Evolutionary conservation across 2,113 vertebrate species (phyloP), one percentile per base, ranked within the genome.

Genomic region (Mastomys coucha): DNA sequence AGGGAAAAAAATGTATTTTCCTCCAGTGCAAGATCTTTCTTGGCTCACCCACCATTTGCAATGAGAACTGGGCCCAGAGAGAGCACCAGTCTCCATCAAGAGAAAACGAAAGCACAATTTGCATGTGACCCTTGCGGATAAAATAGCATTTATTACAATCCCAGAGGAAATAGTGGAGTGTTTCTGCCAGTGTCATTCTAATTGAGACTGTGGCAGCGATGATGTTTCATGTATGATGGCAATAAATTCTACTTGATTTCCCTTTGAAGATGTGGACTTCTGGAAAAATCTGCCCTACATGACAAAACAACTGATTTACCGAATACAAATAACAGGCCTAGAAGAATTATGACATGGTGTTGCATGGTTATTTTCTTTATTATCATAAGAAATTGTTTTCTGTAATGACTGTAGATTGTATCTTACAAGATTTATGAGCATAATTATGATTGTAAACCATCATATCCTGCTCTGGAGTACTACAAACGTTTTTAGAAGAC

Each of bases 371-470:
- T 63, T 89, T 95, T n/a, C n/a, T 96, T 76, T 42, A 13, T 65
- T 91, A 53, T 95, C 70, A 45, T 72, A 67, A 65, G 19, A 96
- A 94, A 89, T 81, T 72, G 78, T 90, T 90, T 92, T 77, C 92
- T 76, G 0, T 86, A 89, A 91, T 77, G 33, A 91, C 80, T 69
- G 24, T 77, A 86, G 42, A 87, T 49, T 69, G 31, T 87, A 87
- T 67, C 42, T 22, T 80, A 67, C 2, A 70, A 67, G 87, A 92
- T 72, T 92, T 86, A 84, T 56, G 76, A 91, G 65, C 22, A 49
- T 80, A 67, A 69, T 84, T 51, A 31, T 36, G 65, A 80, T 28
- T 53, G 22, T n/a, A 39, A 60, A 5, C 51, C 58, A 91, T 36
- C 73, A 20, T 69, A 76, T 65, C 12, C 58, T 56, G 7, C n/a